Percentiles rank a stretch among this genome's conserved stretches.
Evolutionary conservation across 2,888 invertebrate genomes (phyloP).

Genomic region (Cenopis cana): DNA sequence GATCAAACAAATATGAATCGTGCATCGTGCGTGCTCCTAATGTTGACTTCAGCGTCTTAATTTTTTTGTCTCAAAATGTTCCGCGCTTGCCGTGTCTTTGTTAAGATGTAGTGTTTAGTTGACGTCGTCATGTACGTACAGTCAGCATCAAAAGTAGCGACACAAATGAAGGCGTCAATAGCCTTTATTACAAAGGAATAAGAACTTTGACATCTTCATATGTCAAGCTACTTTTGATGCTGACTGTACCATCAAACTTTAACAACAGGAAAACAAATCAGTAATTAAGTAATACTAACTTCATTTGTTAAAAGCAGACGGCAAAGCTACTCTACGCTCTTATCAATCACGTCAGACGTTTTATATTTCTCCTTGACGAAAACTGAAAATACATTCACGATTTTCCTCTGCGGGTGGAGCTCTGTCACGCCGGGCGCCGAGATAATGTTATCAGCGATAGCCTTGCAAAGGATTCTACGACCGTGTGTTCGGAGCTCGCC

Average conservation of each 20-base stretch:
- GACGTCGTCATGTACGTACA: background rate
- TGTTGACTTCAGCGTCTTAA: background rate
- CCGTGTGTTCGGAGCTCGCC: slow-evolving; percentile 52
- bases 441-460: slow-evolving; percentile 82
- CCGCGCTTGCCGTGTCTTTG: background rate
- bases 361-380: slow-evolving; percentile 1
- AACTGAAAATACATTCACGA: slow-evolving; percentile 29
- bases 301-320: background rate
- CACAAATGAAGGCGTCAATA: too few relatives aligned
- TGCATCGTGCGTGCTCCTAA: background rate
- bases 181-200: too few relatives aligned
- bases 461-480: slow-evolving; percentile 80
- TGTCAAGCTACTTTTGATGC: too few relatives aligned
- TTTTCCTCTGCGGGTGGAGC: slow-evolving; percentile 45
- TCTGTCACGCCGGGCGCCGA: slow-evolving; percentile 53
- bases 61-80: background rate
- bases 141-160: too few relatives aligned
- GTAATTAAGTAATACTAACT: background rate
- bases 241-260: background rate
- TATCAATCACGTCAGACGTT: background rate
- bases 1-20: slow-evolving; percentile 10
- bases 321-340: background rate
- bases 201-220: too few relatives aligned
- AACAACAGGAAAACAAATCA: background rate
- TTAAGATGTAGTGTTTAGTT: background rate